Percentiles rank a stretch among this genome's conserved stretches.
Evolutionary conservation across 2,797 vertebrate genomes (phyloP).

Genomic region (Muscicapa striata): DNA sequence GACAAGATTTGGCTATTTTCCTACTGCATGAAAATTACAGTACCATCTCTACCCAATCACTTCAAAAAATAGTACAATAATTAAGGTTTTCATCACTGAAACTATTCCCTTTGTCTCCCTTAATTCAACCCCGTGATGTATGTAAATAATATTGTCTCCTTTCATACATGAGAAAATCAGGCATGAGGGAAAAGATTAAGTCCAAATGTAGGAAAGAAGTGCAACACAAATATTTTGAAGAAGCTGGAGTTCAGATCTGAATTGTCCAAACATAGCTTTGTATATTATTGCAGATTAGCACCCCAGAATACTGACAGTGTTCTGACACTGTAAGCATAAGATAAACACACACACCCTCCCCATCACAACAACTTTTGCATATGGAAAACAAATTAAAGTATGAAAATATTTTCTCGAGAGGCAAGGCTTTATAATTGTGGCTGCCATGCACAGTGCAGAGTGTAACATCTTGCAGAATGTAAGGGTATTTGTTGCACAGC

Average conservation of each 20-base stretch:
- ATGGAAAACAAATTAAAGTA: background rate
- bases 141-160: background rate
- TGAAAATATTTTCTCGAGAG: conserved; percentile 5
- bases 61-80: background rate
- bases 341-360: background rate
- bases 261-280: background rate
- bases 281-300: background rate
- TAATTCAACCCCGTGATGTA: background rate
- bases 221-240: background rate
- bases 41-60: background rate
- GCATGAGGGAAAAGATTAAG: background rate
- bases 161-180: background rate
- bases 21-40: background rate
- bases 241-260: background rate
- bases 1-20: background rate
- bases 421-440: background rate
- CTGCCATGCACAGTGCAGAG: background rate
- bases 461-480: background rate
- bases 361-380: background rate
- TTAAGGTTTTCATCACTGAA: background rate
- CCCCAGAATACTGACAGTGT: background rate
- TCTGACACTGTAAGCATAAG: background rate
- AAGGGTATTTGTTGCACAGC: conserved; percentile 71
- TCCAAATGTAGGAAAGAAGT: background rate
- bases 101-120: background rate